Percentiles rank a stretch among this genome's conserved stretches.
These are phyloP conservation scores for Panagrolaimus sp. DNA, from an alignment of 1,140 invertebrate species.

Conservation along the genomic window DNA sequence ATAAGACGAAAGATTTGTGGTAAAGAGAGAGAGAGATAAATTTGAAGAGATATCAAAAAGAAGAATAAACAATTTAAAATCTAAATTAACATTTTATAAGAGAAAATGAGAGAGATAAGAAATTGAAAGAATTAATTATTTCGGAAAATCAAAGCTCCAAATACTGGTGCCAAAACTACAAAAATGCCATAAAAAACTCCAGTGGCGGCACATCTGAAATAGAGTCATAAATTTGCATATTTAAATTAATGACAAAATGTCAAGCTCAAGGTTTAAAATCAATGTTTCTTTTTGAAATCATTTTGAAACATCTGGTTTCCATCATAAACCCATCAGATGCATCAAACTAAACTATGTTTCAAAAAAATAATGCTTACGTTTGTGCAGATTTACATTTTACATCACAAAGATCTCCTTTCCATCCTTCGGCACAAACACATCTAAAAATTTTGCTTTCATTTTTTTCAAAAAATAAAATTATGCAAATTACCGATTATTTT, in stretches of 20 bases:
- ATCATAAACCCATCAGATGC: too few relatives aligned
- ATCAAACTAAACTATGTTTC: neutral
- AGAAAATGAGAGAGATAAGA: too few relatives aligned
- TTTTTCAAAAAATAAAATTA: neutral
- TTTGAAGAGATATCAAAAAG: too few relatives aligned
- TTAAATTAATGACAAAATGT: too few relatives aligned
- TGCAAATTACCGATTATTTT: constrained; percentile 3
- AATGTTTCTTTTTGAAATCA: too few relatives aligned
- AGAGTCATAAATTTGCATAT: neutral
- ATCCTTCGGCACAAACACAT: constrained; percentile 11
- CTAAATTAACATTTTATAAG: too few relatives aligned
- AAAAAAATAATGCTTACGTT: neutral
- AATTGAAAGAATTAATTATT: neutral
- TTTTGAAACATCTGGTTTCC: too few relatives aligned
- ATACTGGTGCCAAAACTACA: constrained; percentile 5
- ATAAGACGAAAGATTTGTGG: too few relatives aligned
- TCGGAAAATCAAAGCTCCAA: neutral
- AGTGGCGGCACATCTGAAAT: constrained; percentile 7
- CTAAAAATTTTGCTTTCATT: constrained; percentile 4
- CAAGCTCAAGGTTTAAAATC: too few relatives aligned
- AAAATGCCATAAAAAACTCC: neutral
- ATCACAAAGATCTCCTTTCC: constrained; percentile 9
- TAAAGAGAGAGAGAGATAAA: too few relatives aligned
- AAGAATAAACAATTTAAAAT: too few relatives aligned
- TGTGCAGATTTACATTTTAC: constrained; percentile 10